These are phyloP conservation scores for Thyatira batis DNA, from an alignment of 2,888 invertebrate genomes.

Conservation along the genomic window DNA sequence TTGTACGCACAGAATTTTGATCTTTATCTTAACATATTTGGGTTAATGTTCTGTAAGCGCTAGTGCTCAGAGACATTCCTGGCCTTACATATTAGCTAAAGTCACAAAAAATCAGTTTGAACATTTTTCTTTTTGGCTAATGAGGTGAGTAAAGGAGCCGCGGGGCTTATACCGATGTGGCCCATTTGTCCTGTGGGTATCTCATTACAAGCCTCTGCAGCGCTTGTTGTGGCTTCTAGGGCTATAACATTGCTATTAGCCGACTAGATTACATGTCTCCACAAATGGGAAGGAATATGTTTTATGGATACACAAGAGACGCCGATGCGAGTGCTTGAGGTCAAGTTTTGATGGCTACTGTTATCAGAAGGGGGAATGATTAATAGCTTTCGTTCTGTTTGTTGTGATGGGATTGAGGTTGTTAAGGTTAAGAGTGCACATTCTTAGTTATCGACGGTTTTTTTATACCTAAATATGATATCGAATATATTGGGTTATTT, in stretches of 20 bases:
- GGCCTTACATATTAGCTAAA: conserved; percentile 7
- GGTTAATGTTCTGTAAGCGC: background rate
- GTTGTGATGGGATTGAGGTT: background rate
- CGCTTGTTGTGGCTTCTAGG: conserved; percentile 23
- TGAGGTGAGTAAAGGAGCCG: conserved; percentile 58
- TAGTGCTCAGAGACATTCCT: background rate
- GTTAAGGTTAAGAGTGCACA: too few species aligned
- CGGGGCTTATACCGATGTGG: conserved; percentile 40
- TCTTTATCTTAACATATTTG: conserved; percentile 2
- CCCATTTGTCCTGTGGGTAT: conserved; percentile 38
- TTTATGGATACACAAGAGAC: background rate
- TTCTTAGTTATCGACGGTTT: too few species aligned
- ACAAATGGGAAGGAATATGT: conserved; percentile 41
- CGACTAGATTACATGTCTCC: conserved; percentile 42
- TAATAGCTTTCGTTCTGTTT: background rate
- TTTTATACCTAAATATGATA: background rate
- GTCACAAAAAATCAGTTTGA: conserved; percentile 27
- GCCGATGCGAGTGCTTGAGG: conserved; percentile 27
- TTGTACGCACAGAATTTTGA: background rate
- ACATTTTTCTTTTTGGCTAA: conserved; percentile 48
- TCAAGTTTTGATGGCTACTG: conserved; percentile 19
- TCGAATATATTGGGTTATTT: background rate
- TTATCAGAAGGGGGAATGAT: conserved; percentile 1
- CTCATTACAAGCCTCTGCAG: conserved; percentile 16
- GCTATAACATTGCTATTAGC: conserved; percentile 44